phyloP scores from a whole-genome alignment of 1,140 invertebrate species.

The Temnothorax longispinosus region DNA sequence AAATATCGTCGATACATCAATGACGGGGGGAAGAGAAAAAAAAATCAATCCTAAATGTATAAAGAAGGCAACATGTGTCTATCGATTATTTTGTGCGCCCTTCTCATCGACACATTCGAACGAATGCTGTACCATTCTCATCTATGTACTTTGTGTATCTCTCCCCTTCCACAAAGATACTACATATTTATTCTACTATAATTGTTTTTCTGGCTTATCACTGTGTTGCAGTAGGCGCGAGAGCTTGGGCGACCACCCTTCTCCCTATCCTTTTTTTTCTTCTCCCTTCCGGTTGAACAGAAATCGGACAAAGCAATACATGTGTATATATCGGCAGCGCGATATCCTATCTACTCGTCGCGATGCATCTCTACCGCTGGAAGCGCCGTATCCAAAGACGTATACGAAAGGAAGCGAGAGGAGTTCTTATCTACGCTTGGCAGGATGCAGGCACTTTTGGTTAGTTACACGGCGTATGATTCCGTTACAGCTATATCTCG shows the following conservation, averaged over 20 bases:
- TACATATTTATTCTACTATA: slow-evolving; percentile 35
- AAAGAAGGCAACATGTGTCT: neutral
- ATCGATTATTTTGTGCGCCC: slow-evolving; percentile 27
- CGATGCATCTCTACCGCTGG: slow-evolving; percentile 24
- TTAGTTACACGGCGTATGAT: slow-evolving; percentile 15
- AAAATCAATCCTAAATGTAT: neutral
- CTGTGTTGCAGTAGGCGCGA: slow-evolving; percentile 47
- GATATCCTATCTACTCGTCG: slow-evolving; percentile 8
- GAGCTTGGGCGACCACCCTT: neutral
- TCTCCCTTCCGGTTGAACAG: neutral
- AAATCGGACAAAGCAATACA: slow-evolving; percentile 9
- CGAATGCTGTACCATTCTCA: slow-evolving; percentile 2
- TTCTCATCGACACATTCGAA: neutral
- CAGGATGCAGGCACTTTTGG: slow-evolving; percentile 50
- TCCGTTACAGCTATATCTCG: slow-evolving; percentile 2
- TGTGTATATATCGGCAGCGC: neutral
- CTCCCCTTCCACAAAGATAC: neutral
- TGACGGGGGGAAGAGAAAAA: neutral
- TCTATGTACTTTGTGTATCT: slow-evolving; percentile 7
- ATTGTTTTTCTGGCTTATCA: slow-evolving; percentile 15
- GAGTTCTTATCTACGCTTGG: slow-evolving; percentile 42
- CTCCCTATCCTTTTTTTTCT: neutral
- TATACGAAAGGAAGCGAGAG: slow-evolving; percentile 9
- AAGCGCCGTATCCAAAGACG: slow-evolving; percentile 23
- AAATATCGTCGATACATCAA: slow-evolving; percentile 29